Evolutionary conservation across 2,113 vertebrate genomes (phyloP), one percentile per base, ranked within the genome.

Genomic region (Ptychochromis oligacanthus): DNA sequence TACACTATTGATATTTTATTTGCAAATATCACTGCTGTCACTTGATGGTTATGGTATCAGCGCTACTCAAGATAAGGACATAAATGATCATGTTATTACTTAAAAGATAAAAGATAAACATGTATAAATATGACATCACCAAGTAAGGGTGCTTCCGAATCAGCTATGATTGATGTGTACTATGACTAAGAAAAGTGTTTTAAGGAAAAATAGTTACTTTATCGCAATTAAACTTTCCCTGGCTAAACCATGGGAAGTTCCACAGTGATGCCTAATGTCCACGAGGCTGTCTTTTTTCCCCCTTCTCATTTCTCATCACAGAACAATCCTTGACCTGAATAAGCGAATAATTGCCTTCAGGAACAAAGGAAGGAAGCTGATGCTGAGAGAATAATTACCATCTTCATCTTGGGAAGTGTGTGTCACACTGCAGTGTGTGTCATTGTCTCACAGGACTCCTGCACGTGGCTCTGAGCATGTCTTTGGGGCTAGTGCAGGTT

Each of bases 341-440:
- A 85, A 79, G 83, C 2, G 52, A 84, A 72, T 83, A 67, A 91
- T 80, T 84, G 87, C 92, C 86, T 77, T 18, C 5, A 75, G 83
- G 52, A 43, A 83, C 58, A 83, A 74, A 78, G 79, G 57, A 79
- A 70, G 75, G 61, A 92, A 89, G 85, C 81, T 55, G 88, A 87
- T 87, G 89, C 84, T 91, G 83, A 55, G 49, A 91, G 77, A 89
- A 90, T 93, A 87, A 94, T 93, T 92, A 81, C 79, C 55, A 67
- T 72, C 83, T 77, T 82, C 60, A 78, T 83, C 70, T 52, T 62
- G 65, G 65, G 76, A 70, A 59, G 61, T 54, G 80, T 77, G 64
- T 40, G 52, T 49, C 56, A 82, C 40, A 8, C 52, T 14, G 58
- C 17, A 52, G 58, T 81, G 85, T 70, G 80, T 59, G 61, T 36